Conservation (phyloP, 92 coral and sea anemone genomes). For the Actinostola sp. region DNA sequence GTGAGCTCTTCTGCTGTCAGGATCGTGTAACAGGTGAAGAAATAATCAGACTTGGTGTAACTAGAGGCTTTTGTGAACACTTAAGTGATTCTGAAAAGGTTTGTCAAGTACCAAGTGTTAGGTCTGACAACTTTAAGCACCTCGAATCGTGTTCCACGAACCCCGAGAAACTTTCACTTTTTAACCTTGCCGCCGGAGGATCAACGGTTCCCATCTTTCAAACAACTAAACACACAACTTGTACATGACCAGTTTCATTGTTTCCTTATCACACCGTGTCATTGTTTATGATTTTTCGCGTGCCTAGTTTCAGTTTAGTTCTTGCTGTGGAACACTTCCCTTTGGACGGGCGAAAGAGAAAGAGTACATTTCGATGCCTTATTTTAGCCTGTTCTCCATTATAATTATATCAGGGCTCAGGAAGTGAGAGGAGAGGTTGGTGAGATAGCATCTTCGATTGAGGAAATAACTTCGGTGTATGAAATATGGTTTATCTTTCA, state of each 20-base stretch:
- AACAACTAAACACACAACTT: slow-evolving; percentile 8
- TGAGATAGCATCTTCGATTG: slow-evolving; percentile 34
- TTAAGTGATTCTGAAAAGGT: slow-evolving; percentile 89
- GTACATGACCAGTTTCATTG: slow-evolving; percentile 29
- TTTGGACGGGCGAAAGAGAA: slow-evolving; percentile 26
- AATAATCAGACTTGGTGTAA: slow-evolving; percentile 70
- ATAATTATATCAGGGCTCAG: slow-evolving; percentile 46
- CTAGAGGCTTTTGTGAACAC: slow-evolving; percentile 87
- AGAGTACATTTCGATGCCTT: slow-evolving; percentile 25
- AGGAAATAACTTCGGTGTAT: slow-evolving; percentile 57
- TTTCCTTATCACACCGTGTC: slow-evolving; percentile 15
- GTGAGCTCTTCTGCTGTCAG: slow-evolving; percentile 86
- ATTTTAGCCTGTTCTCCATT: slow-evolving; percentile 25
- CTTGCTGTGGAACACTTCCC: slow-evolving; percentile 32
- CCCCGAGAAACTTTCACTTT: background rate
- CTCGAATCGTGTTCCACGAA: slow-evolving; percentile 60
- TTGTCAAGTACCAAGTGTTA: slow-evolving; percentile 84
- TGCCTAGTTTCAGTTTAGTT: slow-evolving; percentile 56
- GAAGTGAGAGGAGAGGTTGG: slow-evolving; percentile 40
- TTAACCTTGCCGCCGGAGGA: slow-evolving; percentile 18
- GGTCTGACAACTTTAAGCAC: slow-evolving; percentile 87
- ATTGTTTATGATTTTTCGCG: slow-evolving; percentile 48
- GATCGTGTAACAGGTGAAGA: slow-evolving; percentile 92
- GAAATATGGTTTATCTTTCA: slow-evolving; percentile 40
- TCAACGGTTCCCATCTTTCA: background rate